Conservation (phyloP, 2,113 vertebrate genomes). For the Apaloderma vittatum region DNA sequence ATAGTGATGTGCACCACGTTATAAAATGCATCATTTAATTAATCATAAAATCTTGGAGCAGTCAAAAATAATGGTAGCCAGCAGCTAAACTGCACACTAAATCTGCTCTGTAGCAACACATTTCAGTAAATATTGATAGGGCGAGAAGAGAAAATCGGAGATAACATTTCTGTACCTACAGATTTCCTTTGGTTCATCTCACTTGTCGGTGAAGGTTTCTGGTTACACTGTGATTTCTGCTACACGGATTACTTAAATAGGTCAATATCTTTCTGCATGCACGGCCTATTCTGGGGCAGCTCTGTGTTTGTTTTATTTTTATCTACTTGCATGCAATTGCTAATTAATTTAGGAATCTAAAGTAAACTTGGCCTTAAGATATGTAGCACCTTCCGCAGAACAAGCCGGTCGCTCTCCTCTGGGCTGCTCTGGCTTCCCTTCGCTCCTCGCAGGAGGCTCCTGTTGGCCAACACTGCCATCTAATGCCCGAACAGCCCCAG, state of each 20-base stretch:
- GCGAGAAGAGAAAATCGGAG: neutral
- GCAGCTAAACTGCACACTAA: neutral
- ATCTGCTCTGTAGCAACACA: neutral
- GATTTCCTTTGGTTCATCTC: neutral
- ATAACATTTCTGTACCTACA: fast-evolving
- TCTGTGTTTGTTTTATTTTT: neutral
- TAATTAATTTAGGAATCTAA: neutral
- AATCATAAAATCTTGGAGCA: neutral
- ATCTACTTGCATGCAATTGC: neutral
- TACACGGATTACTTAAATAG: neutral
- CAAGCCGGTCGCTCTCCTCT: neutral
- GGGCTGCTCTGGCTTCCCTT: neutral
- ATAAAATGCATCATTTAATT: neutral
- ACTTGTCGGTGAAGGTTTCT: neutral
- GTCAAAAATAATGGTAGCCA: neutral
- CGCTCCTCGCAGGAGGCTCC: fast-evolving
- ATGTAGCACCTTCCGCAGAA: neutral
- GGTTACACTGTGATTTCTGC: fast-evolving
- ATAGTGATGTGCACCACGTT: fast-evolving
- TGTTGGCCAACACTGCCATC: slow-evolving; percentile 11
- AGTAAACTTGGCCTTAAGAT: neutral
- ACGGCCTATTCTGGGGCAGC: neutral
- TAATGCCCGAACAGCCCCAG: neutral
- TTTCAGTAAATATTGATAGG: neutral
- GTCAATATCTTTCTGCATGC: fast-evolving